Percentiles rank a stretch among this genome's conserved stretches.
Conservation (phyloP, 2,113 vertebrate species). For the Macquaria australasica region DNA sequence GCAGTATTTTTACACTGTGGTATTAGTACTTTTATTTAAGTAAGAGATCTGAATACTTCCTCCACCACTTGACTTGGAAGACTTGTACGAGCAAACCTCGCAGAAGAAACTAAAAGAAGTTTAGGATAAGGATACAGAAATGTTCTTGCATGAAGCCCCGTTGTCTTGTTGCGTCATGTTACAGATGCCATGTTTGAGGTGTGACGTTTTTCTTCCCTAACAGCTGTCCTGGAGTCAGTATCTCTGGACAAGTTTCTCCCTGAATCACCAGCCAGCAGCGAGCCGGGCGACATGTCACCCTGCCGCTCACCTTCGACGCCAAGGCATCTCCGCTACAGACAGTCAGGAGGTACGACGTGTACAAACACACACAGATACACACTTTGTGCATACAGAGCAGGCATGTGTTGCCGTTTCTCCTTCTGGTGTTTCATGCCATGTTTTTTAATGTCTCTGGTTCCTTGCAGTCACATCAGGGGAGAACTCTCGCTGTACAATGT, state of each 20-base stretch:
- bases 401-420: not conserved
- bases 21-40: no score
- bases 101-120: not conserved
- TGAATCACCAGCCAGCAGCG: conserved; percentile 82
- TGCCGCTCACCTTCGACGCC: conserved; percentile 92
- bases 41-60: no score
- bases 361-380: not conserved
- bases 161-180: not conserved
- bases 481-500: conserved; percentile 89
- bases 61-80: no score
- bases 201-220: conserved; percentile 27
- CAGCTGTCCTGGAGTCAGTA: conserved; percentile 90
- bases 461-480: conserved; percentile 88
- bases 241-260: conserved; percentile 90
- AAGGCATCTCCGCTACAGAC: conserved; percentile 90
- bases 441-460: conserved; percentile 3
- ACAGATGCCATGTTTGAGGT: not conserved
- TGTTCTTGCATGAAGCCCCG: no score
- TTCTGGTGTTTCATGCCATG: not conserved
- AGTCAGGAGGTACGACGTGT: conserved; percentile 86
- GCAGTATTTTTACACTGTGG: no score
- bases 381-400: not conserved
- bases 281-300: conserved; percentile 89
- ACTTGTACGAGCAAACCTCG: not conserved
- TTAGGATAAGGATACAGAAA: no score